Conservation (phyloP, 2,888 invertebrate species). For the Scaptomyza flava region DNA sequence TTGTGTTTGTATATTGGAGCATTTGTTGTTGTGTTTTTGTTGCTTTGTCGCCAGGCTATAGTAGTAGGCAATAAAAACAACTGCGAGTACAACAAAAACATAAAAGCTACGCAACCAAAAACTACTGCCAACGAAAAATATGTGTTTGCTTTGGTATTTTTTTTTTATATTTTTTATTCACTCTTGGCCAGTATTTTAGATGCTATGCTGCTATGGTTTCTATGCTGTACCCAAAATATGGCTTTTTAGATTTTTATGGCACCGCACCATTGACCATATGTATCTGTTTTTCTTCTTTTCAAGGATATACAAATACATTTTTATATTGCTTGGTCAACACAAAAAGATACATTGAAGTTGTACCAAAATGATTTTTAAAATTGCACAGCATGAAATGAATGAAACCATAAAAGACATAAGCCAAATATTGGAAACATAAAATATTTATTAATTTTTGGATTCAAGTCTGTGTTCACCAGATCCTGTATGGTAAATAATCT, state of each 20-base stretch:
- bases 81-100: constrained; percentile 49
- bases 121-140: constrained; percentile 70
- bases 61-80: constrained; percentile 61
- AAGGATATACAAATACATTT: not conserved
- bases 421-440: not conserved
- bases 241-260: constrained; percentile 41
- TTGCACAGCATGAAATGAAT: not conserved
- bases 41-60: constrained; percentile 59
- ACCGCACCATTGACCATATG: constrained; percentile 40
- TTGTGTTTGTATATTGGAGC: constrained; percentile 23
- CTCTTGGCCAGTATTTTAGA: constrained; percentile 60
- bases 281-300: not conserved
- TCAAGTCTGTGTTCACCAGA: too few relatives aligned
- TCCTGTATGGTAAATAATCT: too few relatives aligned
- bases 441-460: too few relatives aligned
- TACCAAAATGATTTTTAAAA: constrained; percentile 9
- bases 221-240: constrained; percentile 55
- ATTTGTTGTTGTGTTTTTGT: constrained; percentile 48
- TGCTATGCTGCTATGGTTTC: constrained; percentile 52
- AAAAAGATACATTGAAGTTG: constrained; percentile 4
- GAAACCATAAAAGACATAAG: not conserved
- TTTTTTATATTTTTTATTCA: constrained; percentile 44
- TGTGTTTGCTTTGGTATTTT: constrained; percentile 49
- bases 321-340: constrained; percentile 22
- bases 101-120: constrained; percentile 44